Percentiles rank a stretch among this genome's conserved stretches.
Conservation (phyloP, 2,113 vertebrate species). For the Mustela lutreola region DNA sequence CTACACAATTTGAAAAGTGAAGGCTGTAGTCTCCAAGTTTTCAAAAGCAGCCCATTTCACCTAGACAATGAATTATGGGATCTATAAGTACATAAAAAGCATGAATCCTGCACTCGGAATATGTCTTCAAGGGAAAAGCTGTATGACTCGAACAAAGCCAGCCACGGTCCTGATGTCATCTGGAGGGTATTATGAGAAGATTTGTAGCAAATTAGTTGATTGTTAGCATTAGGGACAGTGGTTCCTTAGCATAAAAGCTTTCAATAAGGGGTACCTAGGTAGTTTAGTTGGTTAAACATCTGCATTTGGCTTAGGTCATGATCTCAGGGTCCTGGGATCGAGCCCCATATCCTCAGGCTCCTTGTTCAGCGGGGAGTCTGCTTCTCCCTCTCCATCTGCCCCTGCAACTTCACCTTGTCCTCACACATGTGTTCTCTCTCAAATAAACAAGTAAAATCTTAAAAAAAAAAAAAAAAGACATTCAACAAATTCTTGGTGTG, state of each 20-base stretch:
- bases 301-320: not conserved
- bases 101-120: not conserved
- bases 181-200: constrained; percentile 71
- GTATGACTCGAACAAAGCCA: constrained; percentile 48
- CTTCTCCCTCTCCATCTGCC: not conserved
- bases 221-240: constrained; percentile 33
- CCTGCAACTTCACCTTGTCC: not conserved
- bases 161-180: constrained; percentile 42
- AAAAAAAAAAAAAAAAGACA: not conserved
- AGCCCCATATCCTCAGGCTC: not conserved
- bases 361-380: not conserved
- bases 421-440: not conserved
- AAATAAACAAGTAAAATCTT: not conserved
- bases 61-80: constrained; percentile 79
- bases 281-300: not conserved
- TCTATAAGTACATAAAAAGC: constrained; percentile 62
- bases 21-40: constrained; percentile 77
- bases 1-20: constrained; percentile 82
- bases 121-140: constrained; percentile 73
- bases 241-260: constrained; percentile 65
- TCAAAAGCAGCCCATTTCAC: constrained; percentile 77
- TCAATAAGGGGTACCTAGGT: not conserved
- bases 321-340: not conserved
- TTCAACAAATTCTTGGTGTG: constrained; percentile 47
- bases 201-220: constrained; percentile 78